Percentiles rank a stretch among this genome's conserved stretches.
These are phyloP conservation scores for Microplitis mediator DNA, from an alignment of 1,140 invertebrate genomes.

Conservation along the genomic window DNA sequence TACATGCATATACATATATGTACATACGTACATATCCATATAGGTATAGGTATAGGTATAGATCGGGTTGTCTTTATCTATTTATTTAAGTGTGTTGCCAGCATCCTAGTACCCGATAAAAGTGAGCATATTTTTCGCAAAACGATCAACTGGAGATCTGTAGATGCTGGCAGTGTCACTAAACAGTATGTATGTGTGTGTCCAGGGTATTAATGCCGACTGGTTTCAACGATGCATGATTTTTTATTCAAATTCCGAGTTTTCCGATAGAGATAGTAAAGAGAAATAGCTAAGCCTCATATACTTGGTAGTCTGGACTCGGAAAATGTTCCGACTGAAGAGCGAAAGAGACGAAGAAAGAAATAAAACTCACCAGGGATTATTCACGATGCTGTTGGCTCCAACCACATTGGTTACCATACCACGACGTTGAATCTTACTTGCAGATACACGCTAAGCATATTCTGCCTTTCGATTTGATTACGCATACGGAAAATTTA, in stretches of 20 bases:
- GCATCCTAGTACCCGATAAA: background rate
- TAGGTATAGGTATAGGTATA: too few relatives aligned
- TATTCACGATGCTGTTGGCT: slow-evolving; percentile 16
- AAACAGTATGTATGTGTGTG: background rate
- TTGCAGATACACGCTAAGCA: slow-evolving; percentile 10
- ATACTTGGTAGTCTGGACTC: background rate
- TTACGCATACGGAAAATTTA: slow-evolving; percentile 34
- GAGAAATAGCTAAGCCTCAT: too few relatives aligned
- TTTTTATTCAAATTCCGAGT: slow-evolving; percentile 2
- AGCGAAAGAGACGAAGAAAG: background rate
- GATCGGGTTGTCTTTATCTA: too few relatives aligned
- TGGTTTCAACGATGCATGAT: background rate
- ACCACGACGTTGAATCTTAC: slow-evolving; percentile 14
- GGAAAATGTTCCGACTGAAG: background rate
- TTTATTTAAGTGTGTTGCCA: too few relatives aligned
- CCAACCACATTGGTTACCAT: slow-evolving; percentile 12
- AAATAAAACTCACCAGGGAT: background rate
- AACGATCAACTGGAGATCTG: background rate
- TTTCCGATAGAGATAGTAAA: background rate
- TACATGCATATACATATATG: too few relatives aligned
- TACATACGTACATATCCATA: too few relatives aligned
- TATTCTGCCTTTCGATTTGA: slow-evolving; percentile 27
- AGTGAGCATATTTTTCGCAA: background rate
- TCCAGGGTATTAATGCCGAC: background rate
- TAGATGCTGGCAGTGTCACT: background rate